A percentile compares a stretch with the other conserved stretches of the same genome.
Evolutionary conservation across 2,797 vertebrate genomes (phyloP).

Genomic region (Ctenopoma multispine): DNA sequence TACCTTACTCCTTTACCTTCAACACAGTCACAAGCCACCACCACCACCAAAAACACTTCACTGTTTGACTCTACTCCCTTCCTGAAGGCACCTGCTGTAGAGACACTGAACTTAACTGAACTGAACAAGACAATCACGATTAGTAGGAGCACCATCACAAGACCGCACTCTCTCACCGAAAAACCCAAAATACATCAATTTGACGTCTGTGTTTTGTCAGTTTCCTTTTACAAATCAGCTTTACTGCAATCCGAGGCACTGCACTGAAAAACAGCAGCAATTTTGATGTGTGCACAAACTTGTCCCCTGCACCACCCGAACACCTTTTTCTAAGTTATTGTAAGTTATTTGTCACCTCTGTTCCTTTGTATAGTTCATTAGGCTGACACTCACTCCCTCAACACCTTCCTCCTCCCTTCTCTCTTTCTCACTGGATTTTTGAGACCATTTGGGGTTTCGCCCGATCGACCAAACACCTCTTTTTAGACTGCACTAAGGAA

Average conservation of each 20-base stretch:
- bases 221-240: constrained; percentile 64
- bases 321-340: constrained; percentile 79
- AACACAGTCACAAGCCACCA: constrained; percentile 49
- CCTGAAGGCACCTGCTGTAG: constrained; percentile 87
- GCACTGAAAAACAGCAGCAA: constrained; percentile 82
- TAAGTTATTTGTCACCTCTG: constrained; percentile 85
- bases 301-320: constrained; percentile 51
- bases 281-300: constrained; percentile 73
- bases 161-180: constrained; percentile 24
- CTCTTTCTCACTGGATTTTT: constrained; percentile 73
- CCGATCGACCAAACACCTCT: constrained; percentile 81
- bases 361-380: constrained; percentile 78
- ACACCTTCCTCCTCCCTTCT: constrained; percentile 19
- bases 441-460: constrained; percentile 77
- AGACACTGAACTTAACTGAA: constrained; percentile 87
- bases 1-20: constrained; percentile 12
- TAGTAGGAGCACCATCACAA: constrained; percentile 60
- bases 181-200: constrained; percentile 24
- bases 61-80: constrained; percentile 81
- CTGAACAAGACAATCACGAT: constrained; percentile 94
- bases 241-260: constrained; percentile 77
- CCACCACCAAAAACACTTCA: constrained; percentile 54
- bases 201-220: constrained; percentile 57
- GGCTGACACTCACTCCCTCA: constrained; percentile 46
- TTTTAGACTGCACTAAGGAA: constrained; percentile 79